Conservation (phyloP, 2,113 vertebrate species). For the Bufo gargarizans region DNA sequence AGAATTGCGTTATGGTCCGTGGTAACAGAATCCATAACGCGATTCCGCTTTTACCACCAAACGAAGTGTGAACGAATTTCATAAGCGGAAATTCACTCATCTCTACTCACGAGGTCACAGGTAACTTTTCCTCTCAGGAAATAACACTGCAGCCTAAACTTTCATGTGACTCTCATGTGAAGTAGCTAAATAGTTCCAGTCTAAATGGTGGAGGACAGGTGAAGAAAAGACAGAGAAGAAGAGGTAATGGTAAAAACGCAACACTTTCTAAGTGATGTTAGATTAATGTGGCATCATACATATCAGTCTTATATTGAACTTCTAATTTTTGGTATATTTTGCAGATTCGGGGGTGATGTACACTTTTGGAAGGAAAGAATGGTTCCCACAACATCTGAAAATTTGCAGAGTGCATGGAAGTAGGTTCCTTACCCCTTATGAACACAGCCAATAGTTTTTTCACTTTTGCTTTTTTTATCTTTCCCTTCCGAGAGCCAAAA, state of each 20-base stretch:
- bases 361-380: constrained; percentile 72
- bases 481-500: no score
- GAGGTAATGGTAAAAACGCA: neutral
- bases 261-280: no score
- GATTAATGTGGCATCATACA: no score
- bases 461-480: no score
- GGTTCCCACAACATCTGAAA: constrained; percentile 69
- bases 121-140: neutral
- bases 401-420: constrained; percentile 78
- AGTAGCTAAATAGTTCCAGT: neutral
- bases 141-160: neutral
- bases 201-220: neutral
- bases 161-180: neutral
- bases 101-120: no score
- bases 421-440: constrained; percentile 58
- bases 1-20: no score
- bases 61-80: no score
- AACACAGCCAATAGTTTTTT: no score
- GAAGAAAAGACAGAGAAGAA: neutral
- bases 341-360: constrained; percentile 76
- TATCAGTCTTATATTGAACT: neutral
- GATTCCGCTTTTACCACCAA: no score
- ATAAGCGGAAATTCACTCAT: no score
- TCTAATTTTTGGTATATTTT: neutral
- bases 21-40: no score